Evolutionary conservation across 2,113 vertebrate genomes (phyloP).

Genomic region (Microcebus lehilahytsara): DNA sequence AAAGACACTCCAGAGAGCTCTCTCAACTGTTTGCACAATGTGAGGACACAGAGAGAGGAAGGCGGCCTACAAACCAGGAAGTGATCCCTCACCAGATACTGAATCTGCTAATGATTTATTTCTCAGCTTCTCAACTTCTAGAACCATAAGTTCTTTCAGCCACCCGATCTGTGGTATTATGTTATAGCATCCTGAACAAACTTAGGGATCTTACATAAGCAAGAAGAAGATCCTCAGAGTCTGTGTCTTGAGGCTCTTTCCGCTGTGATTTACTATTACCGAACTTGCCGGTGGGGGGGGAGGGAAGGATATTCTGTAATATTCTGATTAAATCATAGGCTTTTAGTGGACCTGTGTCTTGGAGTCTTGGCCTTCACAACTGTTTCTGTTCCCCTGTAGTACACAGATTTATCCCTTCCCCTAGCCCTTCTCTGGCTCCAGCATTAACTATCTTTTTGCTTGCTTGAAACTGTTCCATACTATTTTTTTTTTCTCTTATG

Average conservation of each 20-base stretch:
- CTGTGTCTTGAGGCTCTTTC: background rate
- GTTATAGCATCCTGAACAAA: background rate
- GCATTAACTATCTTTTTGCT: background rate
- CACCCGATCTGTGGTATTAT: background rate
- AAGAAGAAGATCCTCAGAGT: background rate
- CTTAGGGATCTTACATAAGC: background rate
- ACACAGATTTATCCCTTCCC: fast-evolving
- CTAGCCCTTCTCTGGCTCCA: background rate
- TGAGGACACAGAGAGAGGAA: background rate
- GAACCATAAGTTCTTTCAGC: no score
- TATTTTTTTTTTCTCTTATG: background rate
- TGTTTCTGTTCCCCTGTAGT: background rate
- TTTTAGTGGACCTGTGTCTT: background rate
- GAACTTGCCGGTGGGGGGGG: background rate
- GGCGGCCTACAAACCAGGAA: background rate
- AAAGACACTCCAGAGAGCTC: background rate
- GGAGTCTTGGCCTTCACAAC: background rate
- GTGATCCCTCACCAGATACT: fast-evolving
- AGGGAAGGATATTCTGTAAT: background rate
- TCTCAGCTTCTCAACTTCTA: background rate
- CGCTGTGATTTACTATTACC: background rate
- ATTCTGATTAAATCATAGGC: background rate
- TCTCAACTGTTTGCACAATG: background rate
- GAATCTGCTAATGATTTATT: background rate
- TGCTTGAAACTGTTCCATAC: background rate